Evolutionary conservation across 2,797 vertebrate species (phyloP), one percentile per base, ranked within the genome.

Genomic region (Danio jaintianensis): DNA sequence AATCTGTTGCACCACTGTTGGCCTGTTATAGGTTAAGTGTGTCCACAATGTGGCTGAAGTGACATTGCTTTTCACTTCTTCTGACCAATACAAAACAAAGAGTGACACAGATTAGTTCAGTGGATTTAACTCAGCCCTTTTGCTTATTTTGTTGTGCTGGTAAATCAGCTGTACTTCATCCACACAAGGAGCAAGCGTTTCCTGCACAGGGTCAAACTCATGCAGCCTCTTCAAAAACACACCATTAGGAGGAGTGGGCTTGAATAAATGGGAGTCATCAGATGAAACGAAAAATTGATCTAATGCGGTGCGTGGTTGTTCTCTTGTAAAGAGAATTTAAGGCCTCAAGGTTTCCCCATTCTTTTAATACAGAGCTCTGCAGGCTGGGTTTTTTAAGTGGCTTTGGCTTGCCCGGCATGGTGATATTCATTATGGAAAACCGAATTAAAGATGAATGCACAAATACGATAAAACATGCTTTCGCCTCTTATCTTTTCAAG

Each of bases 261-360:
- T 73, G 40, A 80, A 64, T 64, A 66, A 55, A 73, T 48, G 52
- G 16, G 12, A 72, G 48, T 45, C 18, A 71, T 63, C 47, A 81
- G 67, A 67, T 81, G 53, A 73, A 81, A 67, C 22, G 18, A 56
- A 66, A 66, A 48, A 55, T 40, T n/a, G 7, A 73, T 73, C 59
- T 80, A 61, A 77, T 83, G 63, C 77, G 83, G 66, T 82, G 78
- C 76, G 50, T 79, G 58, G 79, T 82, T 80, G 40, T 80, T 56
- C 47, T 77, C 69, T 43, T 84, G 66, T 55, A 43, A 63, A 36
- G 42, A 59, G 43, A 66, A 38, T 58, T 50, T 20, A 56, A 52
- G 45, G 45, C 29, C 63, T 81, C 40, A 76, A 79, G 79, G 67
- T 66, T 79, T 56, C 47, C 7, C 18, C 18, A 63, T 84, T 62